A percentile compares a stretch with the other conserved stretches of the same genome.
Evolutionary conservation across 2,113 vertebrate genomes (phyloP).

Genomic region (Stegostoma tigrinum): DNA sequence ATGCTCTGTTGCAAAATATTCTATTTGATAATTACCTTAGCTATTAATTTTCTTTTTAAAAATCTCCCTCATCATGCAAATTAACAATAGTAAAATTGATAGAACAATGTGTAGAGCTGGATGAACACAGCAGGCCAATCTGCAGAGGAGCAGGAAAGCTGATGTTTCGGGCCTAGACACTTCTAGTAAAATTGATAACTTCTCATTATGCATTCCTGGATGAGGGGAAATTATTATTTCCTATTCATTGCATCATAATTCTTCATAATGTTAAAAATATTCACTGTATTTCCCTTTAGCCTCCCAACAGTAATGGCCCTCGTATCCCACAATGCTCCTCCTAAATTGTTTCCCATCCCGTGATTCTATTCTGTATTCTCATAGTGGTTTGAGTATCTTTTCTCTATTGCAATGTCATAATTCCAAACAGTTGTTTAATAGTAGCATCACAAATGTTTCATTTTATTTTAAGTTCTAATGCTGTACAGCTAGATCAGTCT

Average conservation of each 20-base stretch:
- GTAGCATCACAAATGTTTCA: not conserved
- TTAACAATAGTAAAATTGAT: not conserved
- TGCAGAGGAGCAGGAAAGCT: too few relatives aligned
- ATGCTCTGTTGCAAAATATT: not conserved
- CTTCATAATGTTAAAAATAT: not conserved
- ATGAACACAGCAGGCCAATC: too few relatives aligned
- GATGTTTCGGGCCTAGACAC: too few relatives aligned
- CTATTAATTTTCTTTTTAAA: not conserved
- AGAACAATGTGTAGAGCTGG: too few relatives aligned
- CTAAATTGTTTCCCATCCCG: not conserved
- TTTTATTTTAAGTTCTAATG: too few relatives aligned
- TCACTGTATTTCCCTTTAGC: not conserved
- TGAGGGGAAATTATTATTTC: not conserved
- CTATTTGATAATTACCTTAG: not conserved
- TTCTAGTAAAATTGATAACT: not conserved
- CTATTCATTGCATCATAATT: not conserved
- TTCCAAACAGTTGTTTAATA: not conserved
- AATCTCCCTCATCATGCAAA: not conserved
- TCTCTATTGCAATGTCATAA: too few relatives aligned
- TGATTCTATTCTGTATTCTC: not conserved
- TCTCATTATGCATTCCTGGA: not conserved
- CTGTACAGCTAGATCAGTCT: too few relatives aligned
- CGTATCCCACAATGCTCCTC: not conserved
- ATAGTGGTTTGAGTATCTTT: not conserved
- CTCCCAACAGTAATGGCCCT: not conserved